These are phyloP conservation scores for Scophthalmus maximus DNA, from an alignment of 2,113 vertebrate genomes.

Conservation along the genomic window DNA sequence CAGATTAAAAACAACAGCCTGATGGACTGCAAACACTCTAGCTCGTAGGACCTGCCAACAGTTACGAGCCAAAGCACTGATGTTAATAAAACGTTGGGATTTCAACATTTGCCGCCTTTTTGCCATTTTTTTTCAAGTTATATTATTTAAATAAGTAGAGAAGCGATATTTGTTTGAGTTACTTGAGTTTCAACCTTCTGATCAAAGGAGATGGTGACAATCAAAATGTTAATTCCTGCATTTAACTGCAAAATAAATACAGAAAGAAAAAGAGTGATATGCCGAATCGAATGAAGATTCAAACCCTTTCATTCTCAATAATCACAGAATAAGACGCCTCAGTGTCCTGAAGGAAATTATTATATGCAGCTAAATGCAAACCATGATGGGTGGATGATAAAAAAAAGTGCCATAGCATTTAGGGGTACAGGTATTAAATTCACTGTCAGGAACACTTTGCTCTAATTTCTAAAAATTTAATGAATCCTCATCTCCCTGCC, in stretches of 20 bases:
- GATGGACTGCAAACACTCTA: conserved; percentile 67
- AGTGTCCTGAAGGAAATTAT: conserved; percentile 49
- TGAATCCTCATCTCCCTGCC: conserved; percentile 56
- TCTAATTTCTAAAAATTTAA: conserved; percentile 70
- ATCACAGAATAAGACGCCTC: conserved; percentile 41
- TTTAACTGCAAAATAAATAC: conserved; percentile 38
- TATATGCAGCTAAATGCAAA: conserved; percentile 50
- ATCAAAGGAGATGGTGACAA: conserved; percentile 33
- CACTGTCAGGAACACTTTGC: conserved; percentile 52
- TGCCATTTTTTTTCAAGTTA: not conserved
- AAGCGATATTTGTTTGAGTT: not conserved
- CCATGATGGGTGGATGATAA: conserved; percentile 33
- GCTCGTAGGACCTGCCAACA: conserved; percentile 75
- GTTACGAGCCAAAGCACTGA: conserved; percentile 51
- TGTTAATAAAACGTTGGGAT: conserved; percentile 16
- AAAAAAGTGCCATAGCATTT: conserved; percentile 50
- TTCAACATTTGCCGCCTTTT: not conserved
- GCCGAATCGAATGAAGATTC: conserved; percentile 39
- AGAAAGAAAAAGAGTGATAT: not conserved
- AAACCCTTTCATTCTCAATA: conserved; percentile 36
- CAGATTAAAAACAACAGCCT: conserved; percentile 74
- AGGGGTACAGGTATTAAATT: conserved; percentile 61
- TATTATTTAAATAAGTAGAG: conserved; percentile 5
- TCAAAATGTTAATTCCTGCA: conserved; percentile 22
- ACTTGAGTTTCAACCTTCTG: conserved; percentile 14